A percentile compares a stretch with the other conserved stretches of the same genome.
phyloP scores from a whole-genome alignment of 2,888 invertebrate genomes.

The Orthonychiurus folsomi region DNA sequence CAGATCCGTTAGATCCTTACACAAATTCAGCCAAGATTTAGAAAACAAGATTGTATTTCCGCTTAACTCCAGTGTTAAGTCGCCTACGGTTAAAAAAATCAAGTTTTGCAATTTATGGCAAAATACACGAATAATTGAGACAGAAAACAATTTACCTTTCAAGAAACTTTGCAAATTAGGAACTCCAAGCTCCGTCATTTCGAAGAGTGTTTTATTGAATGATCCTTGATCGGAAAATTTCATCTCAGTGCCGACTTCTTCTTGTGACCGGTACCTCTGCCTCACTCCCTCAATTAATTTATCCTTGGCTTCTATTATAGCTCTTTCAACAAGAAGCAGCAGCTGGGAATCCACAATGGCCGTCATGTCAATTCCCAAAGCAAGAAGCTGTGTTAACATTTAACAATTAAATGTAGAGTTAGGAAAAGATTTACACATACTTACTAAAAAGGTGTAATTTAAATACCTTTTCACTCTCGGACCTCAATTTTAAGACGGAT shows the following conservation, averaged over 20 bases:
- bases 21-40: slow-evolving; percentile 61
- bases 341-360: slow-evolving; percentile 83
- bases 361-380: slow-evolving; percentile 75
- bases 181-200: slow-evolving; percentile 61
- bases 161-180: slow-evolving; percentile 56
- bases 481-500: slow-evolving; percentile 70
- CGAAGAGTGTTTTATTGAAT: slow-evolving; percentile 59
- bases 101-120: slow-evolving; percentile 2
- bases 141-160: slow-evolving; percentile 45
- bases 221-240: slow-evolving; percentile 66
- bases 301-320: slow-evolving; percentile 67
- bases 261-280: slow-evolving; percentile 54
- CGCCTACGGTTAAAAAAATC: slow-evolving; percentile 45
- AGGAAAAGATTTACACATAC: slow-evolving; percentile 2
- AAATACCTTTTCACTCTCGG: slow-evolving; percentile 59
- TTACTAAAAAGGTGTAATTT: background rate
- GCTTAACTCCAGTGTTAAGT: slow-evolving; percentile 61
- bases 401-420: slow-evolving; percentile 2
- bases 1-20: slow-evolving; percentile 66
- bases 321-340: slow-evolving; percentile 63
- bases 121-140: slow-evolving; percentile 2
- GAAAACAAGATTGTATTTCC: slow-evolving; percentile 71
- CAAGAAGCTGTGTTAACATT: slow-evolving; percentile 47
- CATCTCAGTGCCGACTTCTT: slow-evolving; percentile 77
- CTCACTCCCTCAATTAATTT: slow-evolving; percentile 75